Base-by-base conservation (phyloP, 2,113 vertebrate genomes). In the Takifugu bimaculatus region DNA sequence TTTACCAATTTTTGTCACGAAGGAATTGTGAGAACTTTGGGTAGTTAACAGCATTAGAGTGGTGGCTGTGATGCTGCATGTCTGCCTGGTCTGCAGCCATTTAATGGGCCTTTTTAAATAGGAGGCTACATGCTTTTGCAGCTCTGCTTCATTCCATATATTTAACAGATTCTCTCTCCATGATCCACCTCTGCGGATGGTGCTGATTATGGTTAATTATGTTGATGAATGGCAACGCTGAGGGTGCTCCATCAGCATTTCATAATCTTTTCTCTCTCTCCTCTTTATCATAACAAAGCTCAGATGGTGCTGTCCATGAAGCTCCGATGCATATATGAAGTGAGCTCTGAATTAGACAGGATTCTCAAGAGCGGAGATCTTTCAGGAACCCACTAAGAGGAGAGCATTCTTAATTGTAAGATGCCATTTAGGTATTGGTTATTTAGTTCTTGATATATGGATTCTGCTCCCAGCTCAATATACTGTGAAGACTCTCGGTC, bases 151-250 rank as follows among this genome's bases (percentile, higher is more conserved):
- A 35, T 65, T 72, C 25, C 53, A 53, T 50, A 59, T 54, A 63
- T 57, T 72, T 59, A 55, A 63, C 71, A 52, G 51, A 52, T 54
- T 57, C 27, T 44, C 14, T 26, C 54, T 61, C 48, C 54, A 69
- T 70, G 63, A 72, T 65, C 65, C 43, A 57, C 68, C 63, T 72
- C 74, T 72, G 82, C 54, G 78, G 85, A 89, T 82, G 53, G 52
- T 25, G 70, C 78, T 85, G 87, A 91, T 91, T 87, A 87, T 81
- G 77, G 80, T 82, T 90, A 85, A 90, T 92, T 90, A 91, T 72
- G 81, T 81, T 86, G 88, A 90, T 90, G 79, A 88, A 90, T 89
- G 83, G 74, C 54, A 59, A 70, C 66, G 72, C 82, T 84, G 75
- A 78, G 74, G 79, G 68, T 78, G 70, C 79, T 89, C 84, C 82